Evolutionary conservation across 2,113 vertebrate species (phyloP).

Genomic region (Xyrauchen texanus): DNA sequence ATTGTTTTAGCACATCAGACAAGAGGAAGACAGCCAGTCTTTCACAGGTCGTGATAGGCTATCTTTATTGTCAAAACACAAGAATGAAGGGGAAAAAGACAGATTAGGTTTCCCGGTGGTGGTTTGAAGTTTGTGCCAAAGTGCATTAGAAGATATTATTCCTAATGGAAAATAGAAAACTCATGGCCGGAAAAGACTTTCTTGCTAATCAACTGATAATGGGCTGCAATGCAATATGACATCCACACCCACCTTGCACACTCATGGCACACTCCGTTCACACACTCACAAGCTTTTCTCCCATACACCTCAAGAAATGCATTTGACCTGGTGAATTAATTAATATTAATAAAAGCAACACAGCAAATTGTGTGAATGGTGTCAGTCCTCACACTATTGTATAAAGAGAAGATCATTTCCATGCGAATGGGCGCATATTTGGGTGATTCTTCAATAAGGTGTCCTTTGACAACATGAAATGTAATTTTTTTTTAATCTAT

Average conservation of each 20-base stretch:
- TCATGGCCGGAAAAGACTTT: slow-evolving; percentile 75
- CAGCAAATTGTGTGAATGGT: no score
- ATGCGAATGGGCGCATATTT: no score
- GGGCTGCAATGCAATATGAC: slow-evolving; percentile 58
- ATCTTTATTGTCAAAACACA: slow-evolving; percentile 83
- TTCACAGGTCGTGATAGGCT: slow-evolving; percentile 74
- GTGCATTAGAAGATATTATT: slow-evolving; percentile 76
- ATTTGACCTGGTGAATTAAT: neutral
- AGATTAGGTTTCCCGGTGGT: slow-evolving; percentile 76
- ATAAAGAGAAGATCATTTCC: no score
- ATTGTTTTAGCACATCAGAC: slow-evolving; percentile 63
- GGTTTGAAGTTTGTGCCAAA: slow-evolving; percentile 80
- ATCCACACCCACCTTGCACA: slow-evolving; percentile 69
- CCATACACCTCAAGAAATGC: neutral
- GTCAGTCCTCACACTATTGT: no score
- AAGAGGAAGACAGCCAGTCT: slow-evolving; percentile 70
- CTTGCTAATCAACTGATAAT: slow-evolving; percentile 80
- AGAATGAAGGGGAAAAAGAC: slow-evolving; percentile 73
- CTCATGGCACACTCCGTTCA: slow-evolving; percentile 74
- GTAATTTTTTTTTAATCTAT: no score
- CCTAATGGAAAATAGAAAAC: slow-evolving; percentile 66
- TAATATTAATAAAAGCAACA: no score
- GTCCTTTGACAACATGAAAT: no score
- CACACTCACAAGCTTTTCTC: slow-evolving; percentile 49
- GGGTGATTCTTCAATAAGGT: no score